These are phyloP conservation scores for Neoscelio sp. DNA, from an alignment of 2,888 invertebrate species.

Conservation along the genomic window DNA sequence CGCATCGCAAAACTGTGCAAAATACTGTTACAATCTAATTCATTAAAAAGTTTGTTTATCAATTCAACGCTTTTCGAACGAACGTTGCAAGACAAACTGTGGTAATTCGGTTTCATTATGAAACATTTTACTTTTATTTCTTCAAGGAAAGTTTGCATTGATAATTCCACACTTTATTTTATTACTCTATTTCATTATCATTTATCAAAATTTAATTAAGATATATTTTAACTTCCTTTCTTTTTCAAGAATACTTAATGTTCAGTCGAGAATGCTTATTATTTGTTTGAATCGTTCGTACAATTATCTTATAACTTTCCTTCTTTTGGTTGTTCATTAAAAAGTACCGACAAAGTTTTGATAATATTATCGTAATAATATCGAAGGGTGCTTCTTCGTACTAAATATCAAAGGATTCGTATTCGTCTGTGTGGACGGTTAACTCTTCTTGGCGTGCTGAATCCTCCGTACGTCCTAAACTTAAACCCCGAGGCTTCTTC, in stretches of 20 bases:
- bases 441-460: constrained; percentile 23
- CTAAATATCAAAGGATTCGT: constrained; percentile 74
- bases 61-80: constrained; percentile 32
- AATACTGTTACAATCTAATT: constrained; percentile 31
- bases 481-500: constrained; percentile 22
- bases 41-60: constrained; percentile 46
- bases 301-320: constrained; percentile 72
- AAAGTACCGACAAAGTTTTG: constrained; percentile 74
- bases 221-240: too few species aligned
- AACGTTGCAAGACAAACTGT: constrained; percentile 16
- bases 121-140: neutral
- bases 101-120: neutral
- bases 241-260: too few species aligned
- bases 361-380: constrained; percentile 78
- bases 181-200: too few species aligned
- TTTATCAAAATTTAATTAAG: too few species aligned
- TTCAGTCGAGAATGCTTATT: too few species aligned
- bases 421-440: constrained; percentile 16
- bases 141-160: neutral
- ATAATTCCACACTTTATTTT: neutral
- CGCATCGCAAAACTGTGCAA: constrained; percentile 13
- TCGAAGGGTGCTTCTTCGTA: constrained; percentile 69
- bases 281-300: too few species aligned
- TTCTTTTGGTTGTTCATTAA: constrained; percentile 78
- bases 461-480: constrained; percentile 27